Base-by-base conservation (phyloP, 1,140 invertebrate genomes). In the Lepidurus packardi region DNA sequence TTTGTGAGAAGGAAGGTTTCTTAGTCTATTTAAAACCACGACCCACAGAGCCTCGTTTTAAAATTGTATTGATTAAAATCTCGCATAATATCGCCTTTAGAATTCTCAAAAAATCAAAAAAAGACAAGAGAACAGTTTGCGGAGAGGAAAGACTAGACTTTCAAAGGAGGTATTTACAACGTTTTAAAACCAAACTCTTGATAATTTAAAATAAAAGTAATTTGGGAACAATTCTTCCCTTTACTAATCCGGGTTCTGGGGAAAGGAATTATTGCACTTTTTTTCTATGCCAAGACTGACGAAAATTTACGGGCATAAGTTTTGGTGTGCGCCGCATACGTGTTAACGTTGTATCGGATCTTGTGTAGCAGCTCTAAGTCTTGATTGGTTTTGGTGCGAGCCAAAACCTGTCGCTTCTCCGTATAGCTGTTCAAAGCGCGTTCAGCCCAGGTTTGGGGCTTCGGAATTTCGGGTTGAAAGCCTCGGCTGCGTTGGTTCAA, bases 391-490 rank as follows among this genome's bases (percentile, higher is more conserved):
- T 80, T 80, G 43, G 43, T 42, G 43, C 78, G 78, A 47, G 78
- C 78, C 42, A 74, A 73, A 34, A 45, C 73, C 45, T 78, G 42
- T 25, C 78, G 78, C 25, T 77, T 88, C 21, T 86, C 84, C 25
- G 88, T 86, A 83, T 91, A 92, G 0, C 90, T 91, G 76, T 92
- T 87, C 43, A 94, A 86, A 25, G 90, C 89, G 41, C 93, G 88
- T 84, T 94, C 93, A 42, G 90, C 90, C 93, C 92, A 94, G 73
- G 92, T 93, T 84, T 93, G 90, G 3, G 92, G 88, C 74, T 89
- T 87, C 1, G 92, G 93, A 44, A 88, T 87, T 78, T 93, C 92
- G 21, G 90, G 87, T 1, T 85, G 84, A 42, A 91, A 83, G 1
- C 93, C 92, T 80, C 87, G 87, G 82, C 90, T 89, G 77, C 91